Evolutionary conservation across 2,113 vertebrate species (phyloP), one percentile per base, ranked within the genome.

Genomic region (Arvicanthis niloticus): DNA sequence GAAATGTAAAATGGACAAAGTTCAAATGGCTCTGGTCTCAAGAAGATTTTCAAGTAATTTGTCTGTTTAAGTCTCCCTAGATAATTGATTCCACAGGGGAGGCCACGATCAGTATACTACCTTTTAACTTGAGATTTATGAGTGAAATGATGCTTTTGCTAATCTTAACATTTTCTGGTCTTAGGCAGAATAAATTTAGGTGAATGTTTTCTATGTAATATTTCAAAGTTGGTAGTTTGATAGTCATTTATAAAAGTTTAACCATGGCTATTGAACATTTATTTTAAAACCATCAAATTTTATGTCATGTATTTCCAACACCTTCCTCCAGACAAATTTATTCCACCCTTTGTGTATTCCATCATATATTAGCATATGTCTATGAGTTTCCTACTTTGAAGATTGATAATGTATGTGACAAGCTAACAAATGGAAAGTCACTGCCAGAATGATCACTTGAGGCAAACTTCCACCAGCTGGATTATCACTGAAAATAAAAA

Each of bases 401-500:
- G 73, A 96, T 95, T 81, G 95, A 95, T 67, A 97, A 92, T 85
- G 58, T 34, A 78, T 81, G 51, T 80, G 92, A 95, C 84, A 96
- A 21, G 15, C 19, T 88, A 95, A 96, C 93, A 98, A 97, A 98
- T 94, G 88, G 67, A 58, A 37, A 31, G 22, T 37, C 82, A 86
- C 45, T 88, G 94, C 73, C 51, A 91, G 40, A 93, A 92, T 95
- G 96, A 89, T 97, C 84, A 73, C 91, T 96, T 98, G 82, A 95
- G 80, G 88, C 86, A 91, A 93, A 92, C 7, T 89, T 88, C 97
- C 94, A 40, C 40, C 89, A 89, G 19, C 78, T 98, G 67, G 77
- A 53, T 94, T 96, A 95, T 90, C 90, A 96, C 53, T 91, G 34
- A 84, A 68, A 96, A 96, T 96, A 86, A 97, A 97, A 62, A 60